phyloP scores from a whole-genome alignment of 2,797 vertebrate species.

The Platyrinchus mystaceus region DNA sequence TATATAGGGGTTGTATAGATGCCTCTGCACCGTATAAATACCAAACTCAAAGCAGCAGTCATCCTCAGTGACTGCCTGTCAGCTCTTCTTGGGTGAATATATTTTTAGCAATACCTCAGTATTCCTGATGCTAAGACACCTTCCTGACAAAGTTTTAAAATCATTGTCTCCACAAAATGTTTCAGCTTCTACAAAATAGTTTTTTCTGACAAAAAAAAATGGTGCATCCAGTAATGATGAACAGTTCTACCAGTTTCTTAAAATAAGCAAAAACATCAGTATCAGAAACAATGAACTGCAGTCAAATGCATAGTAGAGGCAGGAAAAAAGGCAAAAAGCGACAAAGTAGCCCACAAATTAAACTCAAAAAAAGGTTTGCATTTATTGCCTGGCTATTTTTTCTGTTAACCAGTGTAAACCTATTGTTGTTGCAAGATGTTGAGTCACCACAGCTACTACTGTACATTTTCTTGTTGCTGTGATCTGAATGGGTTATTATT shows the following conservation, averaged over 20 bases:
- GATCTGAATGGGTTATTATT: slow-evolving; percentile 33
- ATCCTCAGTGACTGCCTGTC: not conserved
- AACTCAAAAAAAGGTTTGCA: not conserved
- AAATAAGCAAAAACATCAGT: not conserved
- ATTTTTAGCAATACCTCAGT: not conserved
- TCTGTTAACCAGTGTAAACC: not conserved
- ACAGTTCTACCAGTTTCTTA: not conserved
- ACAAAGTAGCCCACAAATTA: not conserved
- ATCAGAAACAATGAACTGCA: not conserved
- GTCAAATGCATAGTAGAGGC: not conserved
- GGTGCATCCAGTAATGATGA: not conserved
- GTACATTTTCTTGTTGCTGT: not conserved
- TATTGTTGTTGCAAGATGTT: not conserved
- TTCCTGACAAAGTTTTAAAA: not conserved
- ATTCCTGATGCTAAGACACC: not conserved
- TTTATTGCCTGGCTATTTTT: not conserved
- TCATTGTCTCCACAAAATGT: not conserved
- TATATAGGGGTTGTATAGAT: not conserved
- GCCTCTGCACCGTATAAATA: not conserved
- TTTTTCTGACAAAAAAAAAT: not conserved
- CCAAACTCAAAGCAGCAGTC: not conserved
- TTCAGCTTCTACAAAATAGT: not conserved
- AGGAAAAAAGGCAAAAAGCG: not conserved
- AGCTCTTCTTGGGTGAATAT: not conserved
- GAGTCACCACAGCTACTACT: not conserved